Evolutionary conservation across 2,797 vertebrate species (phyloP), one percentile per base, ranked within the genome.

Genomic region (Naso thynnoides): DNA sequence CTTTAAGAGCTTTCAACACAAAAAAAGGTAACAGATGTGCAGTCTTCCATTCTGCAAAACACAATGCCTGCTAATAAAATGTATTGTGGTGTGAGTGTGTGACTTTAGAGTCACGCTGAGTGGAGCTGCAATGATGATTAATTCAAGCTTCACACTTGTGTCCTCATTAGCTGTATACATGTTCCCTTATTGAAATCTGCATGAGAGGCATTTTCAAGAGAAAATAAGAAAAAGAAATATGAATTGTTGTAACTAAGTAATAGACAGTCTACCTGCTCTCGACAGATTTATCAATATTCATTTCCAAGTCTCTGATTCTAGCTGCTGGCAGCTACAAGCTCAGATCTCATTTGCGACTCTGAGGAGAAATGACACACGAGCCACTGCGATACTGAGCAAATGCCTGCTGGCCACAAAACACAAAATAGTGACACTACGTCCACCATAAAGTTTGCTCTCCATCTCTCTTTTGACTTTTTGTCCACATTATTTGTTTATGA

Each of bases 301-400:
- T 87, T 80, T 85, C 52, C 73, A 76, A 61, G 78, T 56, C 57
- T 24, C 58, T 56, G 72, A 60, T 38, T 48, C 36, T 53, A 26
- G 68, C 81, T 73, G 68, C 75, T 76, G 82, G 70, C 79, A 42
- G 65, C 45, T 6, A 27, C 38, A 26, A 1, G 47, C 72, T 78
- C 42, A 62, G 48, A 66, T 69, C 80, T 88, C 76, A 66, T 87
- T 84, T 88, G 77, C 83, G 88, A 75, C 79, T 85, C 65, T 63
- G 83, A 79, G 78, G 78, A 78, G 70, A 85, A 88, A 89, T 88
- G 84, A 85, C 68, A 85, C 74, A 49, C 62, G 57, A 19, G 72
- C 58, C 14, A 14, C 59, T 47, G 58, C 62, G 64, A 86, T 73
- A 53, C 60, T 44, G 42, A 81, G 61, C 45, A 70, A 77, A 79